Percentiles rank a stretch among this genome's conserved stretches.
These are phyloP conservation scores for Tridacna crocea DNA, from an alignment of 2,888 invertebrate species.

Conservation along the genomic window DNA sequence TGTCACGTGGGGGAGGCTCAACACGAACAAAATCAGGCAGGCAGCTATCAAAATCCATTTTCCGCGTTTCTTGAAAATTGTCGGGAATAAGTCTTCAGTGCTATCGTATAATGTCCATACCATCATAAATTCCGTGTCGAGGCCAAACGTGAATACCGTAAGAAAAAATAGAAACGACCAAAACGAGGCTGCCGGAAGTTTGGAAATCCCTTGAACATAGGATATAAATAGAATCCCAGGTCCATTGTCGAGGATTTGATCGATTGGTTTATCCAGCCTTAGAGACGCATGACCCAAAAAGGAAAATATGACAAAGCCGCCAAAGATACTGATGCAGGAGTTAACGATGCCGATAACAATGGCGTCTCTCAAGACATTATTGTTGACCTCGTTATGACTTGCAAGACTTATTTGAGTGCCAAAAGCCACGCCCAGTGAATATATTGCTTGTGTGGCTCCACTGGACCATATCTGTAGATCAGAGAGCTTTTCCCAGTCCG, in stretches of 20 bases:
- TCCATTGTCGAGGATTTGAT: conserved; percentile 38
- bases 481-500: conserved; percentile 35
- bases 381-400: conserved; percentile 39
- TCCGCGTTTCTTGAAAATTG: conserved; percentile 8
- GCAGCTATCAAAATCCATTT: conserved; percentile 9
- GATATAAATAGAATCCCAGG: conserved; percentile 53
- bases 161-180: conserved; percentile 50
- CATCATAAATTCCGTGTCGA: conserved; percentile 42
- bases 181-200: conserved; percentile 37
- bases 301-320: conserved; percentile 41
- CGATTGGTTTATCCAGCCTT: conserved; percentile 31
- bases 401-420: conserved; percentile 35
- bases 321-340: conserved; percentile 37
- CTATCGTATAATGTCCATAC: conserved; percentile 26
- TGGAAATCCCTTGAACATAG: conserved; percentile 42
- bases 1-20: conserved; percentile 46
- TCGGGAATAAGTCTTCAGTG: conserved; percentile 31
- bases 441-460: conserved; percentile 45
- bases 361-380: conserved; percentile 42
- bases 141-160: conserved; percentile 45
- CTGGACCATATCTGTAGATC: conserved; percentile 46
- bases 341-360: conserved; percentile 32
- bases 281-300: conserved; percentile 46
- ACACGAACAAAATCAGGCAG: conserved; percentile 34
- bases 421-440: conserved; percentile 37